A percentile compares a stretch with the other conserved stretches of the same genome.
These are phyloP conservation scores for Amazona ochrocephala DNA, from an alignment of 2,797 vertebrate species.

Conservation along the genomic window DNA sequence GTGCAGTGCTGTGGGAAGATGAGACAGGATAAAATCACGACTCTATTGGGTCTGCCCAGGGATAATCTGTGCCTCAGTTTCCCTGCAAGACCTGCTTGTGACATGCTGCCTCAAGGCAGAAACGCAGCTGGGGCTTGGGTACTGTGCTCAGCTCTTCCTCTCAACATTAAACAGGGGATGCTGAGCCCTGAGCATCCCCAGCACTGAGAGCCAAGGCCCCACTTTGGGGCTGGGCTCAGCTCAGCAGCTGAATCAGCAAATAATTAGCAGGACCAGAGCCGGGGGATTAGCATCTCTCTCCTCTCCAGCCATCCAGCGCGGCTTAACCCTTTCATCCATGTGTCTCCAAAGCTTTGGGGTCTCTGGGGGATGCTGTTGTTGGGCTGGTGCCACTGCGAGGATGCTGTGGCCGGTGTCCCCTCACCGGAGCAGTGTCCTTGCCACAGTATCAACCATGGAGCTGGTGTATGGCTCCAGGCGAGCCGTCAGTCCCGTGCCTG, in stretches of 20 bases:
- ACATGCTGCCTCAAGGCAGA: not conserved
- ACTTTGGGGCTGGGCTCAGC: not conserved
- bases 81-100: not conserved
- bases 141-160: accelerated
- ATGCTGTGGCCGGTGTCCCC: accelerated
- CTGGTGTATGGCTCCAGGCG: not conserved
- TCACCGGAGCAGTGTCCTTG: accelerated
- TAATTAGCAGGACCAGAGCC: constrained; percentile 22
- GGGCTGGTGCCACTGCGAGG: accelerated
- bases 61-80: not conserved
- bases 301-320: not conserved
- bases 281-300: constrained; percentile 41
- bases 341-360: not conserved
- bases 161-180: accelerated
- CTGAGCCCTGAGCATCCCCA: not conserved
- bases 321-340: constrained; percentile 19
- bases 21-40: not conserved
- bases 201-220: not conserved
- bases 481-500: constrained; percentile 74
- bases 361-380: not conserved
- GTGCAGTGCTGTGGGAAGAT: not conserved
- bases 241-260: constrained; percentile 61
- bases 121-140: not conserved
- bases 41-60: not conserved
- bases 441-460: not conserved